Base-by-base conservation (phyloP, 2,888 invertebrate species). In the Andricus curvator region DNA sequence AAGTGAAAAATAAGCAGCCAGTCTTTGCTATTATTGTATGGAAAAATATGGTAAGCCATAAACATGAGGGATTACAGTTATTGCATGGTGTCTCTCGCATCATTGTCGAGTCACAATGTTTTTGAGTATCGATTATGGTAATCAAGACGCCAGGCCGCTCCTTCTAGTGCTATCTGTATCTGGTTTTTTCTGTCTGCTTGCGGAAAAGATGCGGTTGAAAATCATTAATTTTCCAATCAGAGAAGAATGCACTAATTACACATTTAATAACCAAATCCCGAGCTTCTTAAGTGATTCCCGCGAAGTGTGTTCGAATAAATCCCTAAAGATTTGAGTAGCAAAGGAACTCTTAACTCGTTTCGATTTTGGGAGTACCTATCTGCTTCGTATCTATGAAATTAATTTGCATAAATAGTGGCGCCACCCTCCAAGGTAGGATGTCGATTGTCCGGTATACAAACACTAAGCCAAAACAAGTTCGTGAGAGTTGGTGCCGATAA, bases 91-190 rank as follows among this genome's bases (percentile, higher is more conserved):
- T 82, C 80, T 80, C 87, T 85, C 84, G 56, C 80, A 85, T 87
- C 86, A 88, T 84, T 84, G 82, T 88, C 84, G 86, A 79, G 84
- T 84, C 80, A 80, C 82, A 81, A 85, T 84, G 84, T 87, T 88
- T 86, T 85, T 80, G 85, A 84, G 83, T 89, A 90, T 90, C 87
- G 89, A 88, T 89, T 88, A 89, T 90, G 89, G 85, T 89, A 90
- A 90, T 90, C 83, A 81, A 82, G 83, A 64, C 1, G 80, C 82
- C 84, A 79, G 84, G 90, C 87, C 89, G 89, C 90, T 88, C 90
- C 90, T 17, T 89, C 90, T 90, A 90, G 85, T 88, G 88, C 13
- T 64, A 5, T 17, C 2, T 37, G 5, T 64, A 29, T 64, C 64
- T 15, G 22, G 15, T 17, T 64, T 64, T 64, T 64, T 25, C 25